phyloP scores from a whole-genome alignment of 1,140 invertebrate genomes.

The Tachypleus tridentatus region DNA sequence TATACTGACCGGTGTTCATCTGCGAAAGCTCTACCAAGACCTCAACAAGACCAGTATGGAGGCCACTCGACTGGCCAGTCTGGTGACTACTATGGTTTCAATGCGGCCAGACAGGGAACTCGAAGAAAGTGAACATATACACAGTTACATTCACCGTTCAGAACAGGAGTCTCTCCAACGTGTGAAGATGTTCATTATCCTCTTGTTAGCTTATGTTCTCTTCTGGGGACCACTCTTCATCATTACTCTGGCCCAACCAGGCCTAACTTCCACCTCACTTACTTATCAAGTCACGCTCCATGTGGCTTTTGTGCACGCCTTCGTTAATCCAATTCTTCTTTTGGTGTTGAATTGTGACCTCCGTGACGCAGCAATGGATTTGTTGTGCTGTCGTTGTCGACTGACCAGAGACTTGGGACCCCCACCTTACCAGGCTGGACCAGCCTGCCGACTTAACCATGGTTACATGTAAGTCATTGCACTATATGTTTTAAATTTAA shows the following conservation, averaged over 20 bases:
- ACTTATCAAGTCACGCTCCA: slow-evolving; percentile 63
- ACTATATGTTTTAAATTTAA: too few species aligned
- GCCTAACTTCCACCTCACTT: slow-evolving; percentile 5
- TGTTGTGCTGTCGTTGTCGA: not conserved
- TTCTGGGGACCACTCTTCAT: slow-evolving; percentile 83
- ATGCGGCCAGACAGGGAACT: slow-evolving; percentile 33
- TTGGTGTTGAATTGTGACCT: slow-evolving; percentile 50
- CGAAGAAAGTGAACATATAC: slow-evolving; percentile 54
- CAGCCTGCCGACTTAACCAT: slow-evolving; percentile 11
- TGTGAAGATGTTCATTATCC: slow-evolving; percentile 70
- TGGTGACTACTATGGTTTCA: slow-evolving; percentile 59
- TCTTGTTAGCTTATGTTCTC: slow-evolving; percentile 66
- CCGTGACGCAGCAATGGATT: slow-evolving; percentile 26
- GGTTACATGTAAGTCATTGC: slow-evolving; percentile 17
- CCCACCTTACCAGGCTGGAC: slow-evolving; percentile 3
- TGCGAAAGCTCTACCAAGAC: slow-evolving; percentile 69
- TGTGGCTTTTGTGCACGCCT: slow-evolving; percentile 74
- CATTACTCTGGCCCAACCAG: slow-evolving; percentile 50
- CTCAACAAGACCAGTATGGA: slow-evolving; percentile 58
- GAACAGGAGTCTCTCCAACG: slow-evolving; percentile 52
- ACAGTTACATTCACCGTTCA: slow-evolving; percentile 60
- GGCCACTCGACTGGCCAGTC: slow-evolving; percentile 55
- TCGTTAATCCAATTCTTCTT: slow-evolving; percentile 69
- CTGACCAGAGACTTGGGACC: not conserved
- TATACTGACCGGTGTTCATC: slow-evolving; percentile 67